Percentiles rank a stretch among this genome's conserved stretches.
These are phyloP conservation scores for Cyanistes caeruleus DNA, from an alignment of 2,113 vertebrate species.

Conservation along the genomic window DNA sequence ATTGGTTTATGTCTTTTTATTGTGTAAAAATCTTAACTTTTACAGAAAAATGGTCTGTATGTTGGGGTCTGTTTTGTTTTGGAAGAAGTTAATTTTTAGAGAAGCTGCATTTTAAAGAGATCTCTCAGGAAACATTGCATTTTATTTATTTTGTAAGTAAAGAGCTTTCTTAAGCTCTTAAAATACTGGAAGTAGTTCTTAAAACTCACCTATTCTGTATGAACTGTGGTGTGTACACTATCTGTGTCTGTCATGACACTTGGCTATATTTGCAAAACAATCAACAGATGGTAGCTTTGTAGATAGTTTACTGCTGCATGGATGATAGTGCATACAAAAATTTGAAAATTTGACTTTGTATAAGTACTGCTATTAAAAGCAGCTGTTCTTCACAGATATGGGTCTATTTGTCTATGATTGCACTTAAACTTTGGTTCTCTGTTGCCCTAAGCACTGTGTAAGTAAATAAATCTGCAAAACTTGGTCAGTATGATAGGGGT, in stretches of 20 bases:
- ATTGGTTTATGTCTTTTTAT: not conserved
- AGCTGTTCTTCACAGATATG: not conserved
- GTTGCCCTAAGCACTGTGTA: not conserved
- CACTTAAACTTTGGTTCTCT: not conserved
- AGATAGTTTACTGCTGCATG: not conserved
- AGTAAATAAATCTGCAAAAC: not conserved
- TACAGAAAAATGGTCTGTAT: not conserved
- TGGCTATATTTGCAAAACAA: not conserved
- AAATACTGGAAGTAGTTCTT: not conserved
- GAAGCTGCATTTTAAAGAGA: not conserved
- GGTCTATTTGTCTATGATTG: not conserved
- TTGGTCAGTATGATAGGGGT: not conserved
- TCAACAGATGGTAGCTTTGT: not conserved
- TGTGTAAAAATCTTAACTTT: not conserved
- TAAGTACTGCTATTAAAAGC: not conserved
- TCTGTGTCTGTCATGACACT: not conserved
- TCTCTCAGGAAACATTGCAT: not conserved
- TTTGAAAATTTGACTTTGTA: not conserved
- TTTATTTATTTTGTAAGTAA: not conserved
- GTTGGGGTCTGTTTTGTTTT: not conserved
- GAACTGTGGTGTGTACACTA: fast-evolving
- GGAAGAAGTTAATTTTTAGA: not conserved
- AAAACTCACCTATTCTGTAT: not conserved
- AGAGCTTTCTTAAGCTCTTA: not conserved
- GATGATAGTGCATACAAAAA: not conserved